Evolutionary conservation across 2,888 invertebrate species (phyloP).

Genomic region (Callinectes sapidus): DNA sequence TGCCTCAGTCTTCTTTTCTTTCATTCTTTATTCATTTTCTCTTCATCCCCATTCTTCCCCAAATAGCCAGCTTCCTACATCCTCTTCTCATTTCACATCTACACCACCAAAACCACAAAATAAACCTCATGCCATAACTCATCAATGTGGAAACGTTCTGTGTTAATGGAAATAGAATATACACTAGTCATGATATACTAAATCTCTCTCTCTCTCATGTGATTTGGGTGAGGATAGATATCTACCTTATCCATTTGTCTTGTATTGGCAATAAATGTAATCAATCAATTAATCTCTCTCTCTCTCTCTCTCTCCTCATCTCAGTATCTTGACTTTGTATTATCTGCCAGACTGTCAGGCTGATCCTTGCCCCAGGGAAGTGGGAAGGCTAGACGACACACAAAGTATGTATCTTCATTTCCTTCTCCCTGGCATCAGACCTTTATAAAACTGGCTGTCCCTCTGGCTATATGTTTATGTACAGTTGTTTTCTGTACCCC

Average conservation of each 20-base stretch:
- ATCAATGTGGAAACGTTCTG: not conserved
- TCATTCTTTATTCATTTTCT: not conserved
- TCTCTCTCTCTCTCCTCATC: not conserved
- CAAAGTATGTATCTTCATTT: not conserved
- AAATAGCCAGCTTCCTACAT: not conserved
- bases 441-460: not conserved
- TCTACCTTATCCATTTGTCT: too few species aligned
- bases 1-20: not conserved
- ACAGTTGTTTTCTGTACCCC: not conserved
- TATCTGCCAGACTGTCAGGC: not conserved
- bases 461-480: not conserved
- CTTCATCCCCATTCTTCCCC: not conserved
- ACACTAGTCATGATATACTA: not conserved
- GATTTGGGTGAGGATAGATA: too few species aligned
- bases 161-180: not conserved
- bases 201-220: not conserved
- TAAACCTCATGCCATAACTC: not conserved
- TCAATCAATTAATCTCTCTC: too few species aligned
- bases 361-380: not conserved
- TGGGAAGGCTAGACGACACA: not conserved
- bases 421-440: not conserved
- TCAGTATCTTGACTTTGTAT: not conserved
- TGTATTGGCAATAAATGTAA: too few species aligned
- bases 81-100: not conserved
- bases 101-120: not conserved